Percentiles rank a stretch among this genome's conserved stretches.
These are phyloP conservation scores for Drosophila affinis DNA, from an alignment of 2,888 invertebrate species.

Conservation along the genomic window DNA sequence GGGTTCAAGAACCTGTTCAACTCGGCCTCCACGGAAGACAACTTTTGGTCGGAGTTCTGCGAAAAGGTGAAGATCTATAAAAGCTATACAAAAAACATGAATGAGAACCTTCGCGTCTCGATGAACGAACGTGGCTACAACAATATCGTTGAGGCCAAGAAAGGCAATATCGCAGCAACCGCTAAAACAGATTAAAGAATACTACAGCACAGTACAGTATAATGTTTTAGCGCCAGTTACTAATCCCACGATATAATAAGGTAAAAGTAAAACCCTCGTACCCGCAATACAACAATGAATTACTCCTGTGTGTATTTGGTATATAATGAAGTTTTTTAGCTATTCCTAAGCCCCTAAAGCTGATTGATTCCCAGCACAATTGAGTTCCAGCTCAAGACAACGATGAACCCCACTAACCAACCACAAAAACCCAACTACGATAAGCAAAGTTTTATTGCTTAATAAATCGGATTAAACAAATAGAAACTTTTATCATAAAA, in stretches of 20 bases:
- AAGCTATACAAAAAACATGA: slow-evolving; percentile 87
- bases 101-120: slow-evolving; percentile 77
- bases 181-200: not conserved
- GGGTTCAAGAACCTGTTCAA: slow-evolving; percentile 86
- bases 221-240: slow-evolving; percentile 2
- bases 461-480: slow-evolving; percentile 10
- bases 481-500: too few relatives aligned
- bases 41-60: slow-evolving; percentile 90
- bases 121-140: slow-evolving; percentile 78
- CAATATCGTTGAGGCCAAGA: slow-evolving; percentile 61
- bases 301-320: not conserved
- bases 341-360: slow-evolving; percentile 21
- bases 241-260: slow-evolving; percentile 12
- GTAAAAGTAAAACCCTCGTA: slow-evolving; percentile 14
- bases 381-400: slow-evolving; percentile 2
- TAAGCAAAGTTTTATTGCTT: slow-evolving; percentile 26
- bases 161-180: slow-evolving; percentile 22
- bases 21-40: slow-evolving; percentile 84
- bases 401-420: not conserved
- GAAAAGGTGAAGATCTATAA: slow-evolving; percentile 88
- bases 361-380: slow-evolving; percentile 1
- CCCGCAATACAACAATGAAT: too few relatives aligned
- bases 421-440: not conserved
- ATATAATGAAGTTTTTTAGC: slow-evolving; percentile 6
- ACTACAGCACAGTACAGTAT: not conserved